Percentiles rank a stretch among this genome's conserved stretches.
Evolutionary conservation across 2,888 invertebrate species (phyloP).

Genomic region (Ormia ochracea): DNA sequence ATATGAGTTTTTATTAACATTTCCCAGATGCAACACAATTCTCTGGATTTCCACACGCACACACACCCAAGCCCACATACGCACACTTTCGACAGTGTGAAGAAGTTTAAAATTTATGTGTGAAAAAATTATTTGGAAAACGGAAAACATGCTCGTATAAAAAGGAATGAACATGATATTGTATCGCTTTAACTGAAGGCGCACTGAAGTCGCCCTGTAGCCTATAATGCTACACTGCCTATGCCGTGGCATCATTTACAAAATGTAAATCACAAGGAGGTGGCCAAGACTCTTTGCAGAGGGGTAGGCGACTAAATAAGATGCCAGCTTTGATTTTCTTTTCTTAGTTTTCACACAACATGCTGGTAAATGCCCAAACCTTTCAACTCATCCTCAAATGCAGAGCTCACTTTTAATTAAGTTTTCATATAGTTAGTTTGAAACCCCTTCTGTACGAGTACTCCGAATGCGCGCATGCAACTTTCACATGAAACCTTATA

Average conservation of each 20-base stretch:
- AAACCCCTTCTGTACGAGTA: slow-evolving; percentile 56
- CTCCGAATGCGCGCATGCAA: neutral
- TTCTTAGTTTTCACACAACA: slow-evolving; percentile 17
- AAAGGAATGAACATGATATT: slow-evolving; percentile 13
- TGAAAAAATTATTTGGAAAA: slow-evolving; percentile 35
- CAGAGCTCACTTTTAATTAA: slow-evolving; percentile 46
- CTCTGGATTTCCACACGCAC: neutral
- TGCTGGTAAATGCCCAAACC: slow-evolving; percentile 37
- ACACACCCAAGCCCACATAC: too few relatives aligned
- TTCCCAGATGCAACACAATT: neutral
- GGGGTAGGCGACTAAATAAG: slow-evolving; percentile 11
- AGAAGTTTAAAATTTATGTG: slow-evolving; percentile 56
- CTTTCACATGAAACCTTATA: slow-evolving; percentile 49
- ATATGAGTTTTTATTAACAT: neutral
- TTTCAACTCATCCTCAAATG: neutral
- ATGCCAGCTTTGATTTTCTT: neutral
- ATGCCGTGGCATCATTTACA: slow-evolving; percentile 27
- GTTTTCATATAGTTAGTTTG: neutral
- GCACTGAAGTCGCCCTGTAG: neutral
- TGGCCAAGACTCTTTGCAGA: slow-evolving; percentile 20
- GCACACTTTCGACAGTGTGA: neutral
- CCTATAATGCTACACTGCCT: too few relatives aligned
- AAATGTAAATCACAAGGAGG: slow-evolving; percentile 45
- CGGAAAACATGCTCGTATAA: neutral
- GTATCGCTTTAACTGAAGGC: slow-evolving; percentile 37